phyloP scores from a whole-genome alignment of 2,888 invertebrate species.

The Sminthurinus aureus region DNA sequence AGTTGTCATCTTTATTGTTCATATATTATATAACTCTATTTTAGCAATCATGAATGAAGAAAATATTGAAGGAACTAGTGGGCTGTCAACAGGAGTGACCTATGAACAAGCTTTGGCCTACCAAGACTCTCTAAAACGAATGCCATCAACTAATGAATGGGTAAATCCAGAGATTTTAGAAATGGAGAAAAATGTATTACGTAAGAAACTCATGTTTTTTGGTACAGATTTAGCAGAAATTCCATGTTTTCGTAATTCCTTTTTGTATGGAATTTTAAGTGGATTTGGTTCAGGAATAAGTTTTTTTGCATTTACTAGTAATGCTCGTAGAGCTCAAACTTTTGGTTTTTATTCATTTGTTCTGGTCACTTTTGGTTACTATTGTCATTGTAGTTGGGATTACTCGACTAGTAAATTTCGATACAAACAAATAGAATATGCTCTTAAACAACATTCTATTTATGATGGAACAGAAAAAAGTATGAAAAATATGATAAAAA shows the following conservation, averaged over 20 bases:
- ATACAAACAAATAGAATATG: constrained; percentile 70
- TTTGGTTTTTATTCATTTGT: constrained; percentile 74
- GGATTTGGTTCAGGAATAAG: constrained; percentile 74
- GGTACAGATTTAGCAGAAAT: constrained; percentile 77
- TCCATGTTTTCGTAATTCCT: constrained; percentile 81
- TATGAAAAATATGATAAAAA: not conserved
- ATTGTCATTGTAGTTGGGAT: constrained; percentile 71
- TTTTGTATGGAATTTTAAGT: constrained; percentile 75
- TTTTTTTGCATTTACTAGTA: constrained; percentile 78
- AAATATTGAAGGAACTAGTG: not conserved
- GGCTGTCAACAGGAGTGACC: not conserved
- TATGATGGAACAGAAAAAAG: constrained; percentile 72
- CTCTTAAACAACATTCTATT: constrained; percentile 69
- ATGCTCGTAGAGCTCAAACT: constrained; percentile 70
- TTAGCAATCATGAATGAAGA: not conserved
- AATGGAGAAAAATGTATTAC: not conserved
- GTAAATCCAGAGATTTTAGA: constrained; percentile 41
- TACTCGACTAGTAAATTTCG: constrained; percentile 74
- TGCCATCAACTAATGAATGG: not conserved
- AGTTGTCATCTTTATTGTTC: no score
- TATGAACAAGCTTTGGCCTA: no score
- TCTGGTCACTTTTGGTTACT: constrained; percentile 72
- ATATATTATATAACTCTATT: no score
- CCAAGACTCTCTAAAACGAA: no score
- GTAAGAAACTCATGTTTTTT: constrained; percentile 68